These are phyloP conservation scores for Cartodere bifasciata DNA, from an alignment of 2,888 invertebrate species.

Conservation along the genomic window DNA sequence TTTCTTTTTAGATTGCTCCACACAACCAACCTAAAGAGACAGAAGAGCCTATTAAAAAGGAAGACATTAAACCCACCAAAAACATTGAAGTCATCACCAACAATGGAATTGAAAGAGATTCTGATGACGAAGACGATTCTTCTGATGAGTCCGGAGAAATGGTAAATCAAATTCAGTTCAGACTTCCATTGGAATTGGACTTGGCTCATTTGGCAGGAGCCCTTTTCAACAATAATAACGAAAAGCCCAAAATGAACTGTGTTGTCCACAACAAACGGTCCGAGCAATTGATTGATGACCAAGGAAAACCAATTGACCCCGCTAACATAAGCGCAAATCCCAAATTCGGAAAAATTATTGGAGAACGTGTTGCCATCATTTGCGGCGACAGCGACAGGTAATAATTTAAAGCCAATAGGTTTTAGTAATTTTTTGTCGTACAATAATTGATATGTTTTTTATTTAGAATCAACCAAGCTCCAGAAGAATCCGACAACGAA, in stretches of 20 bases:
- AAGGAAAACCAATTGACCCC: conserved; percentile 48
- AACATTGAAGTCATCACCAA: too few relatives aligned
- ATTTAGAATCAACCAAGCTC: not conserved
- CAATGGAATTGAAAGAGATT: too few relatives aligned
- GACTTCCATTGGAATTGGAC: conserved; percentile 70
- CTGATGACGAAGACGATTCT: conserved; percentile 14
- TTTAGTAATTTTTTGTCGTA: conserved; percentile 4
- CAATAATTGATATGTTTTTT: conserved; percentile 7
- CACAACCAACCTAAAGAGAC: too few relatives aligned
- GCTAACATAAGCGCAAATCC: conserved; percentile 61
- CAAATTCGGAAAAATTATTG: conserved; percentile 58
- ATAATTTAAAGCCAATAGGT: conserved; percentile 4
- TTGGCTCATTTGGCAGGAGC: conserved; percentile 71
- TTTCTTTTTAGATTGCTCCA: too few relatives aligned
- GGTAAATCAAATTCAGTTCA: conserved; percentile 55
- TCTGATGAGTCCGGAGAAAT: conserved; percentile 14
- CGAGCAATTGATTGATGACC: conserved; percentile 71
- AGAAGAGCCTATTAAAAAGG: conserved; percentile 21
- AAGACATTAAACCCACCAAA: too few relatives aligned
- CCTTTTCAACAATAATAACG: conserved; percentile 55
- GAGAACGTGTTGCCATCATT: conserved; percentile 77
- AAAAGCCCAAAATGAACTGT: conserved; percentile 79
- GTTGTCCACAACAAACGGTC: conserved; percentile 75
- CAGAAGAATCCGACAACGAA: conserved; percentile 14
- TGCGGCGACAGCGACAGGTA: conserved; percentile 62